Conservation (phyloP, 2,113 vertebrate genomes). For the Hippoglossus stenolepis region DNA sequence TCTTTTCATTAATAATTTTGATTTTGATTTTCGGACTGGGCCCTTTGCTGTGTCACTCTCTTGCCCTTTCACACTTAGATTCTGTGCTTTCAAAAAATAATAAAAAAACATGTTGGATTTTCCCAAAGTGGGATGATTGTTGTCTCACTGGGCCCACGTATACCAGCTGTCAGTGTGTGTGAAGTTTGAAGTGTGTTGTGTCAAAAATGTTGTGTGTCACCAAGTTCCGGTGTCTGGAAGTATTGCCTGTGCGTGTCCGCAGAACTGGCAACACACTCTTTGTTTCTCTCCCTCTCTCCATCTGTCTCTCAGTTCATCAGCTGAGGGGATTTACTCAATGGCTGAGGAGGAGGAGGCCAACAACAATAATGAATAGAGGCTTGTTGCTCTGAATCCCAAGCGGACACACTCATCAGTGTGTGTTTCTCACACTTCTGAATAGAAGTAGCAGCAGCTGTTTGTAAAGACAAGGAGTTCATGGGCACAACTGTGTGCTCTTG, state of each 20-base stretch:
- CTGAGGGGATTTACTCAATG: constrained; percentile 57
- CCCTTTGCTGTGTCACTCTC: too few species aligned
- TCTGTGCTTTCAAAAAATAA: too few species aligned
- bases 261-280: constrained; percentile 36
- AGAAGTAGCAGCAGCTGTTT: constrained; percentile 52
- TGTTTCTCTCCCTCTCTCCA: constrained; percentile 9
- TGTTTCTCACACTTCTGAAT: constrained; percentile 62
- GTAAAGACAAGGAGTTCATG: constrained; percentile 20
- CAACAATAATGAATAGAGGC: constrained; percentile 61
- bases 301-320: constrained; percentile 42
- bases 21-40: too few species aligned
- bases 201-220: constrained; percentile 30
- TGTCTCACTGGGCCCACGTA: background rate
- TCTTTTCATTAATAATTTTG: too few species aligned
- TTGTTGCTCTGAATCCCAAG: constrained; percentile 51
- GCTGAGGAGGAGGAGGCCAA: constrained; percentile 42
- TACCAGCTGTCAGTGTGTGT: background rate
- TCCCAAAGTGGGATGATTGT: constrained; percentile 1
- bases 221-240: constrained; percentile 30
- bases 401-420: constrained; percentile 38
- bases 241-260: constrained; percentile 22
- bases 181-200: constrained; percentile 27
- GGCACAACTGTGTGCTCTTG: constrained; percentile 9
- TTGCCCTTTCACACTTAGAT: background rate
- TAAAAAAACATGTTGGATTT: background rate